Percentiles rank a stretch among this genome's conserved stretches.
Conservation (phyloP, 2,888 invertebrate genomes). For the Hydraecia micacea region DNA sequence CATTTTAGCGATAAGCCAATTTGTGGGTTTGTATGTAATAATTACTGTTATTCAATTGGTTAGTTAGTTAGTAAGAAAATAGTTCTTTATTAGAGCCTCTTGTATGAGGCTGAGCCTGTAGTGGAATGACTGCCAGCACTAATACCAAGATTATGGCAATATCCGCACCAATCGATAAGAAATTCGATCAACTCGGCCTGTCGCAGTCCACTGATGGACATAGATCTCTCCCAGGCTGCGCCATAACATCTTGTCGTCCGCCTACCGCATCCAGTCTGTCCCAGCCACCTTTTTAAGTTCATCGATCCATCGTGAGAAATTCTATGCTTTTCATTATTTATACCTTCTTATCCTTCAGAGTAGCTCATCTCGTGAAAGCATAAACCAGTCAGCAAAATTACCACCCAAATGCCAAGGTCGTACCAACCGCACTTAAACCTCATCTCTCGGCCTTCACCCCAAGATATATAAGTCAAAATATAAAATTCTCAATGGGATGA, state of each 20-base stretch:
- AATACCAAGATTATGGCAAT: constrained; percentile 8
- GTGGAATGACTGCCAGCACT: neutral
- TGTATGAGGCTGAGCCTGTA: neutral
- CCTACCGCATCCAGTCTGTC: neutral
- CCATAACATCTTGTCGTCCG: neutral
- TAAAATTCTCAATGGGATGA: constrained; percentile 25
- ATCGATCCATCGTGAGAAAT: neutral
- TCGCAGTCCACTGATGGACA: neutral
- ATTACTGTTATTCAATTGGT: constrained; percentile 45
- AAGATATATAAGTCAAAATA: constrained; percentile 26
- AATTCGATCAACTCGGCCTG: neutral
- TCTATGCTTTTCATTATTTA: neutral
- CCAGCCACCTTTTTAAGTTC: neutral
- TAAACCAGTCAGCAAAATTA: neutral
- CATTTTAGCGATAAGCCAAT: constrained; percentile 58
- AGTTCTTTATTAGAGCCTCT: neutral
- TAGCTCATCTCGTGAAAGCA: neutral
- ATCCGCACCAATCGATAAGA: neutral
- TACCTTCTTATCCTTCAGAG: neutral
- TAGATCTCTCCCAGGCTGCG: neutral
- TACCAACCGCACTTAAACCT: neutral
- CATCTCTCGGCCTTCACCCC: neutral
- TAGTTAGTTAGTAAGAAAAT: constrained; percentile 23
- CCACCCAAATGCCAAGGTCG: neutral
- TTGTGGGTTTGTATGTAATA: constrained; percentile 45